These are phyloP conservation scores for Drosophila austrosaltans DNA, from an alignment of 2,888 invertebrate genomes.

Conservation along the genomic window DNA sequence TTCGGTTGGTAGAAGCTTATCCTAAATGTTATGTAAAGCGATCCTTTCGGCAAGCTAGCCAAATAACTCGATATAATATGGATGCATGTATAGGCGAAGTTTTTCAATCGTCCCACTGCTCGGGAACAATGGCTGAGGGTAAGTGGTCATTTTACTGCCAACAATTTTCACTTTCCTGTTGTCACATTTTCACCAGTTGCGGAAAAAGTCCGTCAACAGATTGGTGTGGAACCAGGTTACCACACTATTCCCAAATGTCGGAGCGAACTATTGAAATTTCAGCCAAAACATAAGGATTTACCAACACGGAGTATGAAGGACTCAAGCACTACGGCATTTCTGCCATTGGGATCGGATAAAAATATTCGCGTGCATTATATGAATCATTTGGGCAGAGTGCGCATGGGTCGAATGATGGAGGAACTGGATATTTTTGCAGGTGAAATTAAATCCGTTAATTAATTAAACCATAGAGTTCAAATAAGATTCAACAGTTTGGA, in stretches of 20 bases:
- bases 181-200: slow-evolving; percentile 50
- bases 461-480: neutral
- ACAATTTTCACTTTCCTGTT: neutral
- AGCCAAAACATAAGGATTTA: slow-evolving; percentile 86
- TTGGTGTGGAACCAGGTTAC: slow-evolving; percentile 81
- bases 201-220: slow-evolving; percentile 64
- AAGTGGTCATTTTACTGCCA: slow-evolving; percentile 8
- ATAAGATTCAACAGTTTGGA: slow-evolving; percentile 85
- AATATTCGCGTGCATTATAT: slow-evolving; percentile 87
- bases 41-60: neutral
- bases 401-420: slow-evolving; percentile 89
- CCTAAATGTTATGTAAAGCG: neutral
- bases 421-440: slow-evolving; percentile 92
- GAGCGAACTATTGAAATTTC: slow-evolving; percentile 84
- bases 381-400: slow-evolving; percentile 85
- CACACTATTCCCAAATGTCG: slow-evolving; percentile 83
- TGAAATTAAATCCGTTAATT: slow-evolving; percentile 66
- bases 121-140: slow-evolving; percentile 60
- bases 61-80: neutral
- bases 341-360: slow-evolving; percentile 86
- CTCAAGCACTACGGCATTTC: slow-evolving; percentile 87
- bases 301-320: slow-evolving; percentile 87
- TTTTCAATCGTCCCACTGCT: slow-evolving; percentile 45
- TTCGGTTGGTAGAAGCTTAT: neutral
- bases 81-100: slow-evolving; percentile 25